Evolutionary conservation across 2,888 invertebrate genomes (phyloP).

Genomic region (Seira ritae): DNA sequence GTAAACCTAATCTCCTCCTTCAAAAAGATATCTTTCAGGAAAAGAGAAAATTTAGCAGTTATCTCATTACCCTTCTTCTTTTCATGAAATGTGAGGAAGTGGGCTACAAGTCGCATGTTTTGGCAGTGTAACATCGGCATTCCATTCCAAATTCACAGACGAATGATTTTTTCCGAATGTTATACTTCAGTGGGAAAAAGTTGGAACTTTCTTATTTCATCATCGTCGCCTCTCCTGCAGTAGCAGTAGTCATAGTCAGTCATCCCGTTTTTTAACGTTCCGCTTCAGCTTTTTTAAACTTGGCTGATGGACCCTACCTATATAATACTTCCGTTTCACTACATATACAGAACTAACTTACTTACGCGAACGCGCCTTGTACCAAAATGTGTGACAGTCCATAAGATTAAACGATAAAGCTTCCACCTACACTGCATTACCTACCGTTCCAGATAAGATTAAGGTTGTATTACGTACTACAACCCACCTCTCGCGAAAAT

Average conservation of each 20-base stretch:
- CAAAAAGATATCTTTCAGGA: conserved; percentile 34
- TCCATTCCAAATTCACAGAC: conserved; percentile 2
- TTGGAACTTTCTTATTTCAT: neutral
- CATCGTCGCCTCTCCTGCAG: neutral
- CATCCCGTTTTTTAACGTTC: neutral
- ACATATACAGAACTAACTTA: neutral
- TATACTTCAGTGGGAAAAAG: neutral
- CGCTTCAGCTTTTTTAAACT: neutral
- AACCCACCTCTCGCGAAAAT: neutral
- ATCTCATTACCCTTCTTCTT: conserved; percentile 20
- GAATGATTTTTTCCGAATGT: conserved; percentile 12
- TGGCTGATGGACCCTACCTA: no score
- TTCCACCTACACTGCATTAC: no score
- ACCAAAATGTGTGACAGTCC: neutral
- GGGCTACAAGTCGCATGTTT: conserved; percentile 23
- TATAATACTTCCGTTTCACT: no score
- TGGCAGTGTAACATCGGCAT: neutral
- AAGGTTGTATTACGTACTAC: no score
- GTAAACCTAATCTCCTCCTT: conserved; percentile 49
- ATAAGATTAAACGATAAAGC: neutral
- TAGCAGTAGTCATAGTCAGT: no score
- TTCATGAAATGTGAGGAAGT: conserved; percentile 9
- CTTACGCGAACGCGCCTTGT: neutral
- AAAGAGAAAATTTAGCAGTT: neutral
- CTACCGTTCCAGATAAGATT: no score